These are phyloP conservation scores for Branchinecta sandiegonensis DNA, from an alignment of 2,888 invertebrate species.

Conservation along the genomic window DNA sequence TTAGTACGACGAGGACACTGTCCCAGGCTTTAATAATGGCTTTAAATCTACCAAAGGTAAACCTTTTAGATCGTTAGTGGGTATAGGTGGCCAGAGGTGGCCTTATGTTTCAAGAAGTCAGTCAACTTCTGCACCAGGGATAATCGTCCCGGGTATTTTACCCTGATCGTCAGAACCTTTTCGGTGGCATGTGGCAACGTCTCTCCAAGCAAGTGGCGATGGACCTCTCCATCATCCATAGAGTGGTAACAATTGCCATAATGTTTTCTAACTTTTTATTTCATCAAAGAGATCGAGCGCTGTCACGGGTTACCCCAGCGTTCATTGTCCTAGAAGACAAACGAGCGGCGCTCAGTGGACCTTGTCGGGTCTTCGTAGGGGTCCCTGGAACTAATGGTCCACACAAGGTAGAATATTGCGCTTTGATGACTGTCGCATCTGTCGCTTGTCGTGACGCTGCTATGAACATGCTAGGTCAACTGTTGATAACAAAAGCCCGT, in stretches of 20 bases:
- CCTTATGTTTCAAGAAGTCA: too few relatives aligned
- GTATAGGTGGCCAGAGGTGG: too few relatives aligned
- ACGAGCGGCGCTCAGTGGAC: not conserved
- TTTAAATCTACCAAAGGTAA: too few relatives aligned
- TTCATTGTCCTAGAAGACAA: not conserved
- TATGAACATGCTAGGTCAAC: conserved; percentile 12
- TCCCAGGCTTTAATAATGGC: too few relatives aligned
- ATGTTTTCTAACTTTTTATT: conserved; percentile 13
- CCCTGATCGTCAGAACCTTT: too few relatives aligned
- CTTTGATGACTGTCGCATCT: not conserved
- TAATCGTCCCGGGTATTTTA: too few relatives aligned
- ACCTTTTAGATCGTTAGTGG: too few relatives aligned
- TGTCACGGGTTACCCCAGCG: not conserved
- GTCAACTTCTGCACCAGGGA: too few relatives aligned
- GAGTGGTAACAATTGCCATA: not conserved
- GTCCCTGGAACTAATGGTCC: conserved; percentile 4
- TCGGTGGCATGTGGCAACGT: too few relatives aligned
- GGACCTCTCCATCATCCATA: too few relatives aligned
- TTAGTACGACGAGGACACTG: too few relatives aligned
- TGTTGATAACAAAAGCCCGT: not conserved
- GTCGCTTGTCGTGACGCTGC: not conserved
- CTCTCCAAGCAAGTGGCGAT: too few relatives aligned
- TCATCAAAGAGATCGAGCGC: conserved; percentile 6
- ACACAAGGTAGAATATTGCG: conserved; percentile 10
- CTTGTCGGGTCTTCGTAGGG: not conserved